Evolutionary conservation across 23 tunicate genomes (phyloP), one percentile per base, ranked within the genome.

Genomic region (Ascidia mentula): DNA sequence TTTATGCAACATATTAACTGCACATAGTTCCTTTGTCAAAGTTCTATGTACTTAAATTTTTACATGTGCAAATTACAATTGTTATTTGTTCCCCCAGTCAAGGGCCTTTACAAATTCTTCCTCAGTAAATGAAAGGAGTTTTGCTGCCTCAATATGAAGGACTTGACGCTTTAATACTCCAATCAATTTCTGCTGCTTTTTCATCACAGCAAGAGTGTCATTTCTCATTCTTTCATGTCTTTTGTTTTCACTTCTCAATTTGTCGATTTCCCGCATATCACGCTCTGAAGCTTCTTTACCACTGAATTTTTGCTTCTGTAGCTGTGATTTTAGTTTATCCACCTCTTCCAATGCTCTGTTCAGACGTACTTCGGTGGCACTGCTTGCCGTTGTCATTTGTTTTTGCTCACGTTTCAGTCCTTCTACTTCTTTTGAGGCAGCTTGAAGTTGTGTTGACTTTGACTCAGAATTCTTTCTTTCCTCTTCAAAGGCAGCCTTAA

Each of bases 121-220:
- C 72, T 92, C 97, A 31, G 97, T 87, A 83, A 92, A 92, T 33
- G 89, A 82, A 45, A 92, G 59, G 37, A 92, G 77, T 46, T 92
- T 92, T 60, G 97, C 92, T 46, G 97, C 92, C 75, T 92, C 97
- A 42, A 92, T 81, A 46, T 92, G 97, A 36, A 92, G 40, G 0
- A 92, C 83, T 69, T 92, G 97, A 35, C 84, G 71, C 78, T 92
- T 92, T 53, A 92, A 69, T 61, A 92, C 85, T 5, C 92, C 82
- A 31, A 92, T 92, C 74, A 92, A 59, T 36, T 83, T 87, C 59
- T 87, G 97, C 65, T 92, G 97, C 59, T 92, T 92, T 61, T 87
- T 92, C 69, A 92, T 80, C 31, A 92, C 89, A n/a, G 86, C 83
- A 31, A 72, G 24, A 34, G 82, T 35, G 34, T 92, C 97, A 76